Percentiles rank a stretch among this genome's conserved stretches.
phyloP scores from a whole-genome alignment of 2,888 invertebrate species.

The Euzophera pinguis region DNA sequence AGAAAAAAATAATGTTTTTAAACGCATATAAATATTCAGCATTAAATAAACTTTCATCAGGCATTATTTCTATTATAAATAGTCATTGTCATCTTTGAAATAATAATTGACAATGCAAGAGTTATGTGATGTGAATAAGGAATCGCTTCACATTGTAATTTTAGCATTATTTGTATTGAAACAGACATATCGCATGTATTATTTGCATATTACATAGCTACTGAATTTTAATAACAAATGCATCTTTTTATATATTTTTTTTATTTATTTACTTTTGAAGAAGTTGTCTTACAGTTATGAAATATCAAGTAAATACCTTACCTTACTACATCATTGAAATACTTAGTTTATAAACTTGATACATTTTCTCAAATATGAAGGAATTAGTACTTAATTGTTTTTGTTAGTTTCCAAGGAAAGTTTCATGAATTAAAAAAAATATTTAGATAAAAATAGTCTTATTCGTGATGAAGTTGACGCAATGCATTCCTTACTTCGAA shows the following conservation, averaged over 20 bases:
- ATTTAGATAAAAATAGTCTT: background rate
- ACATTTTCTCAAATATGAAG: no score
- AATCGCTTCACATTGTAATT: background rate
- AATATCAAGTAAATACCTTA: no score
- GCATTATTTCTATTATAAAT: background rate
- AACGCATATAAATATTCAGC: no score
- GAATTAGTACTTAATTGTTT: no score
- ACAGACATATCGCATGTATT: background rate
- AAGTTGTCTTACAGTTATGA: no score
- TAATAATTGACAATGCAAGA: conserved; percentile 5
- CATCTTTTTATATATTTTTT: background rate
- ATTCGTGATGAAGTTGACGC: background rate
- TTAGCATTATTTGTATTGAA: conserved; percentile 3
- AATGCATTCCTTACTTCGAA: conserved; percentile 4
- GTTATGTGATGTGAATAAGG: background rate
- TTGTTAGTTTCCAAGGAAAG: no score
- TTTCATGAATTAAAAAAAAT: background rate
- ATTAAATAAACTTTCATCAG: no score
- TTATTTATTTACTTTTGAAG: no score
- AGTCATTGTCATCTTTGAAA: background rate
- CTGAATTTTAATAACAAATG: background rate
- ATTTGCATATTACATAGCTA: no score
- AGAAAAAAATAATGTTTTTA: no score
- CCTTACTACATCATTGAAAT: no score
- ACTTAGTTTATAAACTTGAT: no score